phyloP scores from a whole-genome alignment of 2,797 vertebrate species.

The Acanthurus lineatus region DNA sequence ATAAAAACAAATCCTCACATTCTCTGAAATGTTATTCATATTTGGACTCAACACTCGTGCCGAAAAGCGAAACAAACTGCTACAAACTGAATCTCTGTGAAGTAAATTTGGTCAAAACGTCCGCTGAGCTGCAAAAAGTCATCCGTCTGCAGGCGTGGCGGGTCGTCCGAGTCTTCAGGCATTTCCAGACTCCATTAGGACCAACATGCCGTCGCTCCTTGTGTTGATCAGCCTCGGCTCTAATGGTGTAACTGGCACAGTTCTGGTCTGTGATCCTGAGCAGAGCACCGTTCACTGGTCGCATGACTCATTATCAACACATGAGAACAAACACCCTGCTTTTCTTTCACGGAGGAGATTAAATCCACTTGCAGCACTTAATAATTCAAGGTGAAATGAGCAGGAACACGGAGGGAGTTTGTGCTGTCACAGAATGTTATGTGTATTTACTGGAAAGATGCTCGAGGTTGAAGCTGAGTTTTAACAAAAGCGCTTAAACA shows the following conservation, averaged over 20 bases:
- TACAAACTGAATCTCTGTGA: constrained; percentile 10
- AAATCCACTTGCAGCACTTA: constrained; percentile 29
- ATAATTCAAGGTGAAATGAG: constrained; percentile 34
- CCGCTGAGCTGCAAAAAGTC: constrained; percentile 10
- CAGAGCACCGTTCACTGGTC: constrained; percentile 28
- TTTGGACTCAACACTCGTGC: not conserved
- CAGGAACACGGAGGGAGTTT: constrained; percentile 26
- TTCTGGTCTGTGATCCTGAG: constrained; percentile 49
- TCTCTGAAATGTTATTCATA: constrained; percentile 24
- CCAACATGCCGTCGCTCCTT: constrained; percentile 5
- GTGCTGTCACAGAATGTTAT: not conserved
- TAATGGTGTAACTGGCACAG: constrained; percentile 66
- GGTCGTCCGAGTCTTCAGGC: constrained; percentile 17
- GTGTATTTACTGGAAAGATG: not conserved
- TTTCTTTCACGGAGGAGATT: constrained; percentile 6
- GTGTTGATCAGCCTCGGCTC: constrained; percentile 40
- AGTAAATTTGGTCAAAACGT: constrained; percentile 32
- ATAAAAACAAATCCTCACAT: constrained; percentile 33
- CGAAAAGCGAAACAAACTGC: constrained; percentile 19
- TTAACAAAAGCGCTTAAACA: constrained; percentile 16
- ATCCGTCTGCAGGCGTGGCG: not conserved
- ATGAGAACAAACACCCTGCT: constrained; percentile 39
- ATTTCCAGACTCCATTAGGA: constrained; percentile 43
- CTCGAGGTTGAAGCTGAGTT: constrained; percentile 1
- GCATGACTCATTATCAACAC: constrained; percentile 61